phyloP scores from a whole-genome alignment of 2,113 vertebrate genomes.

The Cryptomyrus ogoouensis region DNA sequence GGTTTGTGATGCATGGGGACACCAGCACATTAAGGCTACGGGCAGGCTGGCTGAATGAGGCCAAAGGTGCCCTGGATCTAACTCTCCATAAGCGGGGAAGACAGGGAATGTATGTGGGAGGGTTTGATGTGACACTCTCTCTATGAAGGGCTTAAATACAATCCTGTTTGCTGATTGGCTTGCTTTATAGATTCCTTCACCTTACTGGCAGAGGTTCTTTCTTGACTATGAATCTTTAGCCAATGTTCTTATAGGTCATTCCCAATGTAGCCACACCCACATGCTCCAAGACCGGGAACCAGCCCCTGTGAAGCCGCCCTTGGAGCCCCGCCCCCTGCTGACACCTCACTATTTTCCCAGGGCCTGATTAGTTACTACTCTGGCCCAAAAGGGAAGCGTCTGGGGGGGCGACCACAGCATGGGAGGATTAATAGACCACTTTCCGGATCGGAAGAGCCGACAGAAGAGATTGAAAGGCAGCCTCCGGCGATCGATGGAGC shows the following conservation, averaged over 20 bases:
- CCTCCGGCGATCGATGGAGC: neutral
- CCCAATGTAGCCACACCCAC: neutral
- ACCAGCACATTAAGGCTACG: neutral
- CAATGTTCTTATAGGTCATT: neutral
- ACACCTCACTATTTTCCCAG: neutral
- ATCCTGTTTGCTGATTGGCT: neutral
- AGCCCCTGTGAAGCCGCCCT: neutral
- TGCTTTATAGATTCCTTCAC: neutral
- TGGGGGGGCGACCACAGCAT: neutral
- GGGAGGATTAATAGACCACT: constrained; percentile 6
- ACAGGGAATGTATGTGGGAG: neutral
- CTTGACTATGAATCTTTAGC: neutral
- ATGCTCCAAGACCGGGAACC: neutral
- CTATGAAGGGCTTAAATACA: neutral
- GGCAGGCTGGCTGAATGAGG: neutral
- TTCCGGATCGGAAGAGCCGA: neutral
- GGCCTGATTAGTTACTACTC: neutral
- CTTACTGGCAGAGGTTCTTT: neutral
- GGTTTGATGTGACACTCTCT: neutral
- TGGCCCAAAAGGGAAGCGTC: neutral
- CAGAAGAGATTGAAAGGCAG: no score
- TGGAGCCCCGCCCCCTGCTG: neutral
- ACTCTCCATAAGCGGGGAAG: neutral
- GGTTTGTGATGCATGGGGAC: neutral
- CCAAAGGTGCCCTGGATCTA: neutral